Base-by-base conservation (phyloP, 2,888 invertebrate species). In the Zaprionus obscuricornis region DNA sequence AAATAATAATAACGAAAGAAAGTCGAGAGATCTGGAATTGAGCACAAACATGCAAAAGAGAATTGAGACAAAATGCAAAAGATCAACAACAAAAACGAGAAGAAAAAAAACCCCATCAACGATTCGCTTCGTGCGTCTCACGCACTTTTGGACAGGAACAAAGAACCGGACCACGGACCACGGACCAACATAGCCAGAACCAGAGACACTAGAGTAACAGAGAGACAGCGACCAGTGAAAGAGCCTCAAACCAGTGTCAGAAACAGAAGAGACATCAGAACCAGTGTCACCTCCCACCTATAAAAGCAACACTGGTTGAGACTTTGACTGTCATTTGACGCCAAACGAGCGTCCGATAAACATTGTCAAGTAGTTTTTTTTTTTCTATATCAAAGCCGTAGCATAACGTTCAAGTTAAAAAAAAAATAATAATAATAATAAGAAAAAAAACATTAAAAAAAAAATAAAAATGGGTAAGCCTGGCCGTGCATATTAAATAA, bases 111-210 rank as follows among this genome's bases (percentile, higher is more conserved):
- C 36, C 27, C 6, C 20, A 18, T 20, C 42, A 27, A 27, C 27
- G 40, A 45, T 40, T 52, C 65, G 33, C 46, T 52, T 43, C 55
- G 55, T 55, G 42, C 55, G 55, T 55, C 69, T 63, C 73, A 79
- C 87, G 82, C 85, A 76, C 67, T 55, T 49, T 67, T 73, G 74
- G 87, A 49, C 86, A 84, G 86, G 87, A 74, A 74, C 86, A 84
- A 84, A 86, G 76, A 72, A 75, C 79, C 73, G 76, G 86, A 72
- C 73, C 62, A 46, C 47, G 55, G 47, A 24, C 33, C n/a, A n/a
- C n/a, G n/a, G n/a, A n/a, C n/a, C 46, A 16, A 20, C 24, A 16
- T 22, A 31, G n/a, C n/a, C n/a, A n/a, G n/a, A n/a, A n/a, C n/a
- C n/a, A n/a, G n/a, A n/a, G n/a, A n/a, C n/a, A n/a, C n/a, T n/a